phyloP scores from a whole-genome alignment of 2,888 invertebrate species.

The Drosophila engyochracea region DNA sequence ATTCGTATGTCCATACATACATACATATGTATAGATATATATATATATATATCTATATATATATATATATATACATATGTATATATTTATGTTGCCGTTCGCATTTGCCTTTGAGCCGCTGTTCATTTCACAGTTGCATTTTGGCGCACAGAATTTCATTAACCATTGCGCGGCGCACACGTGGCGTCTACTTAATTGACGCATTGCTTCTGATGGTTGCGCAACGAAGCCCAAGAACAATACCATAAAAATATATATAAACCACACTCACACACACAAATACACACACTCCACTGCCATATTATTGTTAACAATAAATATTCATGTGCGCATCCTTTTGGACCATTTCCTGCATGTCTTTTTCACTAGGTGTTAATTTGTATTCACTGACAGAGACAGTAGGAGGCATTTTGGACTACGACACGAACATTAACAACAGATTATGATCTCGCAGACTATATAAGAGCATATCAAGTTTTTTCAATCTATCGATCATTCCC shows the following conservation, averaged over 20 bases:
- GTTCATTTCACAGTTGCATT: conserved; percentile 50
- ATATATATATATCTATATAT: no score
- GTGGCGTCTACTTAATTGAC: conserved; percentile 32
- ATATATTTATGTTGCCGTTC: not conserved
- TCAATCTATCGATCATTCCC: not conserved
- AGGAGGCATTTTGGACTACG: not conserved
- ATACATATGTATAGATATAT: not conserved
- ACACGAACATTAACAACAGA: not conserved
- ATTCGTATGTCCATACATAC: not conserved
- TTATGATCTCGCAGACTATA: not conserved
- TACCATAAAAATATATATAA: not conserved
- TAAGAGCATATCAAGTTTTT: not conserved
- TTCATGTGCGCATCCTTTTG: conserved; percentile 15
- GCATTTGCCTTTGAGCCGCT: conserved; percentile 44
- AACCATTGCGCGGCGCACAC: conserved; percentile 23
- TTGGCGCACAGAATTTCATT: conserved; percentile 41
- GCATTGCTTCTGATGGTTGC: conserved; percentile 11
- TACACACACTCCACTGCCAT: not conserved
- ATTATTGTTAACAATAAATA: conserved; percentile 32
- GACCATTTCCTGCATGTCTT: not conserved
- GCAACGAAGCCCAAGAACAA: not conserved
- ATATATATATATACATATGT: not conserved
- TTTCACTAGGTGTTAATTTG: conserved; percentile 1
- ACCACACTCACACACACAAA: not conserved
- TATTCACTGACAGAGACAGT: not conserved